Evolutionary conservation across 2,113 vertebrate genomes (phyloP).

Genomic region (Scomber japonicus): DNA sequence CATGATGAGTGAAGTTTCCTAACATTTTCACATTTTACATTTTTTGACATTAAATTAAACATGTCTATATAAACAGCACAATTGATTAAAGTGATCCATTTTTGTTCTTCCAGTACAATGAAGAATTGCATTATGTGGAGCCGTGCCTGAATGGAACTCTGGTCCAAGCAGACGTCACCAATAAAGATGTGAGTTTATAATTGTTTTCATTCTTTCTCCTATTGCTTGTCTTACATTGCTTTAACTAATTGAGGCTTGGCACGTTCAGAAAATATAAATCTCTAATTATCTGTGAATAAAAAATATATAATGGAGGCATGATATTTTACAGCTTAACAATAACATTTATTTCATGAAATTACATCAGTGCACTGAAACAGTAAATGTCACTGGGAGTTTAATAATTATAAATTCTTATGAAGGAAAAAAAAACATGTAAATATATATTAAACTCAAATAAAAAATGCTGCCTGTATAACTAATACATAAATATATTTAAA

Average conservation of each 20-base stretch:
- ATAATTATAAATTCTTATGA: no score
- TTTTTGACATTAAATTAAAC: not conserved
- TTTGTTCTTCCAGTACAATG: constrained; percentile 90
- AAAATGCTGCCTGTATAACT: no score
- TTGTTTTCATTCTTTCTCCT: not conserved
- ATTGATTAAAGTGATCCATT: not conserved
- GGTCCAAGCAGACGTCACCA: constrained; percentile 97
- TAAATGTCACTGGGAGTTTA: no score
- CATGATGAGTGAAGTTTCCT: constrained; percentile 33
- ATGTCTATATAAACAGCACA: not conserved
- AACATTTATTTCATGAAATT: no score
- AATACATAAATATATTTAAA: no score
- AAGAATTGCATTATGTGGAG: constrained; percentile 96
- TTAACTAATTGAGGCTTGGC: not conserved
- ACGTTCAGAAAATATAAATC: not conserved
- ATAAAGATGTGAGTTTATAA: constrained; percentile 93
- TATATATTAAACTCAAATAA: no score
- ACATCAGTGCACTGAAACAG: no score
- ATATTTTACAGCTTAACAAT: no score
- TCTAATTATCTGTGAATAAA: no score
- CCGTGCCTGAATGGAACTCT: constrained; percentile 96
- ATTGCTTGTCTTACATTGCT: not conserved
- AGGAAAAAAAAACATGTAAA: no score
- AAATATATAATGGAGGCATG: no score
- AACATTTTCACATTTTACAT: constrained; percentile 5